Evolutionary conservation across 2,888 invertebrate genomes (phyloP), one percentile per base, ranked within the genome.

Genomic region (Zhengitettix transpicula): DNA sequence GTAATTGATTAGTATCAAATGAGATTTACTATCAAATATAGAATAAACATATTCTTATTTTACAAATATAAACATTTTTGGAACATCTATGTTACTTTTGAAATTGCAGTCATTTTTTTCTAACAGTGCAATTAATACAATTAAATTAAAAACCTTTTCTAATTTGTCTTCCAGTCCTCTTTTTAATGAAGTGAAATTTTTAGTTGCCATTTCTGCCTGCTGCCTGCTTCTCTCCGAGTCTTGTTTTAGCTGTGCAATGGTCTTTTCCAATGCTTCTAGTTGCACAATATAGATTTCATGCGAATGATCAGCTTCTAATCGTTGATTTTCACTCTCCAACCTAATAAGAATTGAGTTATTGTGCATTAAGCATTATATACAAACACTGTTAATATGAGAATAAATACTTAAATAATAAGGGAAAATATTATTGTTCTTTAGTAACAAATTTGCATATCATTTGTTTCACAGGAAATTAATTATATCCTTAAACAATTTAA

Each of bases 161-260:
- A 79, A 67, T 69, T 78, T 79, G n/a, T 64, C 63, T 64, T 79
- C 78, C 42, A 78, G 66, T 11, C 78, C 78, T 63, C 75, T 77
- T 60, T 63, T 61, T 47, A 61, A 52, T 62, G 61, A 9, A 15
- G 40, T 40, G 58, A 60, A 61, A 51, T 52, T 58, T 44, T 57
- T 62, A 12, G 58, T 28, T 14, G 62, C 42, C 12, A 53, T 11
- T 52, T 63, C 62, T 15, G 59, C 53, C 12, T 52, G 12, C 42
- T 62, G 61, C 14, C 58, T 51, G 42, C 61, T 62, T 42, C 16
- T 57, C 53, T 63, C 55, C 40, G 64, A 17, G 15, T 72, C 72
- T 9, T 52, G 58, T 14, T 67, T 69, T 42, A 72, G 67, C 47
- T 67, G 68, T 28, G 67, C 68, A 42, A 72, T 64, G 8, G 68